A percentile compares a stretch with the other conserved stretches of the same genome.
These are phyloP conservation scores for Acropora yongei DNA, from an alignment of 64 coral and sea anemone species.

Conservation along the genomic window DNA sequence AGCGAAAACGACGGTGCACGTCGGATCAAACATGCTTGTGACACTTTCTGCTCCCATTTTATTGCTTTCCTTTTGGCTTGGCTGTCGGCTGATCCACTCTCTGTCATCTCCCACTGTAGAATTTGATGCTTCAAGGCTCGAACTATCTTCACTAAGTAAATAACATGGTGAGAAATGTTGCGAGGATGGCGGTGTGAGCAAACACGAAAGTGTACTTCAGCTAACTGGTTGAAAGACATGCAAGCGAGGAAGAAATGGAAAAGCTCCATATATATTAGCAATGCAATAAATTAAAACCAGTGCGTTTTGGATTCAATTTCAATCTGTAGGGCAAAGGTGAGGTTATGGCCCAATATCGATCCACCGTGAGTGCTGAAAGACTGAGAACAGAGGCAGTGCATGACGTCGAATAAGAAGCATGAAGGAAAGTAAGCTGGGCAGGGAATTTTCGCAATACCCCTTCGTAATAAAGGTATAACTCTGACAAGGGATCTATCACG, in stretches of 20 bases:
- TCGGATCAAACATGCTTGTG: too few species aligned
- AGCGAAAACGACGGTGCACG: too few species aligned
- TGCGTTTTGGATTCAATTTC: conserved; percentile 56
- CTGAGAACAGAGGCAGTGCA: conserved; percentile 87
- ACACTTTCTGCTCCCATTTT: conserved; percentile 75
- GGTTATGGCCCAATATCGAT: conserved; percentile 74
- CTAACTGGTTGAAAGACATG: conserved; percentile 69
- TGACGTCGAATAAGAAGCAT: conserved; percentile 78
- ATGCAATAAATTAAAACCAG: conserved; percentile 23
- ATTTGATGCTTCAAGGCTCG: conserved; percentile 51
- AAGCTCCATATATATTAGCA: conserved; percentile 74
- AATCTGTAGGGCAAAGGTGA: conserved; percentile 63
- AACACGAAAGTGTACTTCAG: conserved; percentile 75
- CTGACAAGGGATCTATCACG: conserved; percentile 56
- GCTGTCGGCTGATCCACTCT: conserved; percentile 23
- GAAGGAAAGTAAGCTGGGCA: neutral
- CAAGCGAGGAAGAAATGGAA: conserved; percentile 63
- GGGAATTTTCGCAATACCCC: conserved; percentile 2
- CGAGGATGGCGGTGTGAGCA: conserved; percentile 59
- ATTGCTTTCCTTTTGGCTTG: conserved; percentile 58
- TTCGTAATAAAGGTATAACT: conserved; percentile 55
- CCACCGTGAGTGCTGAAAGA: conserved; percentile 74
- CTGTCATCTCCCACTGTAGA: conserved; percentile 30
- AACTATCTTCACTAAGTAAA: conserved; percentile 81
- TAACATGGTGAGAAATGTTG: conserved; percentile 65